Base-by-base conservation (phyloP, 1,140 invertebrate genomes). In the Chymomyza costata region DNA sequence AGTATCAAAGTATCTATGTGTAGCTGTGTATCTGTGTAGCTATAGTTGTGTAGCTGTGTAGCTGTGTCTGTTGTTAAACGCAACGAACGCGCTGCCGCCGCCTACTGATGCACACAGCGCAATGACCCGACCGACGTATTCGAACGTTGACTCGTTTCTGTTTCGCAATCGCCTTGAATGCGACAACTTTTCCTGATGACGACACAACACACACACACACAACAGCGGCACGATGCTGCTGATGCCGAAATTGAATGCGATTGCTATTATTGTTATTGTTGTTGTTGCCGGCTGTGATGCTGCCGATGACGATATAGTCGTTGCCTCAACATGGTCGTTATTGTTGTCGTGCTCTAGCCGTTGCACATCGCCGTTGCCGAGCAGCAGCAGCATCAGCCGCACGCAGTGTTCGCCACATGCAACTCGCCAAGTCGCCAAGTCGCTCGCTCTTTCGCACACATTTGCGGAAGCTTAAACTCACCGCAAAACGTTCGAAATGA, bases 81-180 rank as follows among this genome's bases (percentile, higher is more conserved):
- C 32, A 34, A 34, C 32, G 13, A 3, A 3, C 6, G 2, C 8
- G 44, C 17, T 53, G 32, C 61, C 50, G 46, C 53, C 44, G 44
- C 28, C 31, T 18, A 39, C 47, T 67, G 67, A 37, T 78, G 73
- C 66, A 57, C 61, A 60, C 64, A 82, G 74, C 74, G 58, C 74
- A 83, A 83, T 83, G 80, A 83, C 74, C 70, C 67, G 74, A 67
- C 73, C 60, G 73, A 78, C 54, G 65, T 62, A 78, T 55, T 83
- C 70, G 74, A 83, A 67, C 74, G 80, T 68, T 83, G 81, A 81
- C 81, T 83, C 73, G 74, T 81, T 78, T 83, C 81, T 83, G 64
- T 65, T 57, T 48, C 37, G 40, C 41, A 51, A 41, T 45, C 47
- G 45, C 38, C 35, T 25, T 59, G 43, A 25, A n/a, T 58, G 55